A percentile compares a stretch with the other conserved stretches of the same genome.
These are phyloP conservation scores for Eulemur rufifrons DNA, from an alignment of 2,113 vertebrate species.

Conservation along the genomic window DNA sequence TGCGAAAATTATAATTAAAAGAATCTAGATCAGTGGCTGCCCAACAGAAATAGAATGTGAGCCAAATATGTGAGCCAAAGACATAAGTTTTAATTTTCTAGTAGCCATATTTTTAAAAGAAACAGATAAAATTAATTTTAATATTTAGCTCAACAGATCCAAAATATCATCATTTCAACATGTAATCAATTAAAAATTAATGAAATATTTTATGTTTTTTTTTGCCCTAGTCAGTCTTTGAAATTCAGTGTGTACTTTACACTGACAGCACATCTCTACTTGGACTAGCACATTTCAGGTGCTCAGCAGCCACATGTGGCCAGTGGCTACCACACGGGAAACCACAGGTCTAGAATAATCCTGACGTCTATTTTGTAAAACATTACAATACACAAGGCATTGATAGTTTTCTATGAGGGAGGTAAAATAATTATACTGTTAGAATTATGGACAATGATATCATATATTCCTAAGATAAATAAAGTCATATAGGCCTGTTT, in stretches of 20 bases:
- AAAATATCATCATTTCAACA: background rate
- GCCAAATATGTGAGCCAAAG: background rate
- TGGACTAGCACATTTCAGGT: background rate
- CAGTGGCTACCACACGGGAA: background rate
- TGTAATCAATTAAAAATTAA: background rate
- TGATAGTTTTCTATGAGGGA: background rate
- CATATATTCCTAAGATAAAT: background rate
- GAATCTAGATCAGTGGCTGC: background rate
- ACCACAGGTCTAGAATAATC: background rate
- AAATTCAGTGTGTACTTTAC: background rate
- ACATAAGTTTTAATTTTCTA: background rate
- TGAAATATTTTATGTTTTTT: background rate
- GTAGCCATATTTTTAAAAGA: background rate
- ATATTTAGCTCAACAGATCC: background rate
- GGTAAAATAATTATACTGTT: background rate
- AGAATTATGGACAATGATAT: background rate
- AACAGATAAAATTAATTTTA: background rate
- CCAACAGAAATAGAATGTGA: background rate
- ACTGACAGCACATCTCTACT: background rate
- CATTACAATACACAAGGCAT: background rate
- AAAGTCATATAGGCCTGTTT: background rate
- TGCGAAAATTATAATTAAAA: background rate
- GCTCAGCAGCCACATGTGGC: background rate
- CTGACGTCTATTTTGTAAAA: background rate
- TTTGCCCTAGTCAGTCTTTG: too few species aligned